Evolutionary conservation across 37 sponge, comb jelly and placozoan species (phyloP), one percentile per base, ranked within the genome.

Genomic region (Oopsacas minuta): DNA sequence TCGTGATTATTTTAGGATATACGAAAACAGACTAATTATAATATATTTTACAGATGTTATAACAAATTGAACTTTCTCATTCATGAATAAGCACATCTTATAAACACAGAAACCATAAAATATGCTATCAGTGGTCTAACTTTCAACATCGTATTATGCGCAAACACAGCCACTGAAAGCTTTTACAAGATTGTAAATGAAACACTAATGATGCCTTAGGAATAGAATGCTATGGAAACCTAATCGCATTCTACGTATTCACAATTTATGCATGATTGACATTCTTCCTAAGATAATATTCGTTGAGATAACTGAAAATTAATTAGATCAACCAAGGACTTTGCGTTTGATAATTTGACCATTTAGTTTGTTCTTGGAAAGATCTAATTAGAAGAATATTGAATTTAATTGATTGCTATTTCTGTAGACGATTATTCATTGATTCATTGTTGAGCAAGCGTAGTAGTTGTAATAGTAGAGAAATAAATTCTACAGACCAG

Each of bases 141-240:
- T 12, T 46, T n/a, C n/a, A 17, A 46, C 17, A 32, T 61, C 75
- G 28, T 61, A 61, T 61, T 61, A 61, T 61, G 75, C 75, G 28
- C 75, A 61, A 61, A 25, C 75, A 42, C 49, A 42, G 49, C 49
- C 49, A 42, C 49, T 42, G 49, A 42, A 42, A 15, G n/a, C n/a
- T 15, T 42, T 15, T 42, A 42, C 49, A 15, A n/a, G n/a, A 42
- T 15, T 42, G 49, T 32, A 32, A 25, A 25, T 25, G 28, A 61
- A 25, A 25, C 28, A 12, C 3, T n/a, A 61, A 61, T 61, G 75
- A 61, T 10, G 20, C 75, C 75, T 12, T 61, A 61, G 75, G 17
- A n/a, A n/a, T n/a, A 61, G 75, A 61, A 61, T 61, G 75, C 30
- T 61, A 61, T 61, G 75, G 75, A 61, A 61, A 61, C 75, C 75